Evolutionary conservation across 1,140 invertebrate genomes (phyloP), one percentile per base, ranked within the genome.

Genomic region (Caenorhabditis brenneri): DNA sequence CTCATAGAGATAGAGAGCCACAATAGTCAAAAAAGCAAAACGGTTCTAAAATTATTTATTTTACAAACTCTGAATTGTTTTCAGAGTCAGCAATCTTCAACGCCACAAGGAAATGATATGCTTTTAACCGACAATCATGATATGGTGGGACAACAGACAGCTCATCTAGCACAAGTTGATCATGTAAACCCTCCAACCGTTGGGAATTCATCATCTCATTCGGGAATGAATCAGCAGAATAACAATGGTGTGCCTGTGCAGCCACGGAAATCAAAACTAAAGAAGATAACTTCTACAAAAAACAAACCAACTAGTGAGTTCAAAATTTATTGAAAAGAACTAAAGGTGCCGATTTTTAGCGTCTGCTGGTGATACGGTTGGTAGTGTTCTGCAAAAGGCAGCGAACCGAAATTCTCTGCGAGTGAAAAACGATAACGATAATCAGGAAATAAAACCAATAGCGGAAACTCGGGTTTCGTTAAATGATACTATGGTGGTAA

Each of bases 31-130:
- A 2, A n/a, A 3, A 29, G 5, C n/a, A 58, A 16, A 58, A 29
- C 6, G 29, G 7, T 58, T 27, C 4, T 10, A 29, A 51, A 51
- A 51, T 19, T 53, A 0, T 1, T 58, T 65, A 65, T 51, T 15
- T n/a, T 55, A 33, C n/a, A 65, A 65, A 6, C 3, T n/a, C n/a
- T n/a, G 36, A 36, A 16, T 33, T 39, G 7, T 24, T 42, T 74
- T 39, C n/a, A 74, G 65, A 74, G 9, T 74, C 65, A 74, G n/a
- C 65, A 74, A 15, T 36, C 65, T 12, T 74, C 65, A 42, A 74
- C 65, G 1, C 42, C 65, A 24, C 65, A 74, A 42, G 65, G 65
- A 0, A 74, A 74, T 42, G 65, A 46, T 39, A 27, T 74, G 15
- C n/a, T 74, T 24, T 42, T 42, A 7, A 74, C n/a, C 12, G 65